Evolutionary conservation across 2,797 vertebrate genomes (phyloP).

Genomic region (Telmatherina bonti): DNA sequence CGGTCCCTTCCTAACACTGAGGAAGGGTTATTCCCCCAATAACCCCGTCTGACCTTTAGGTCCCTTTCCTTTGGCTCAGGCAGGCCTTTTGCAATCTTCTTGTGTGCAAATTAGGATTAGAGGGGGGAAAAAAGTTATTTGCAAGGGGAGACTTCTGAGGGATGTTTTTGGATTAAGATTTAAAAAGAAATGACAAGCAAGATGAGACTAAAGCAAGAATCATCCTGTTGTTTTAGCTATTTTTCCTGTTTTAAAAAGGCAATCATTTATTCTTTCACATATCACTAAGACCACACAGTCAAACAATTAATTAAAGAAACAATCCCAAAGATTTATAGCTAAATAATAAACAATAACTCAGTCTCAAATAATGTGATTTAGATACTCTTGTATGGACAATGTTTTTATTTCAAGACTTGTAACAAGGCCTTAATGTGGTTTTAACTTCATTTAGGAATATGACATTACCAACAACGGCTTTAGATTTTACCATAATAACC

Average conservation of each 20-base stretch:
- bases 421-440: too few relatives aligned
- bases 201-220: slow-evolving; percentile 33
- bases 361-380: too few relatives aligned
- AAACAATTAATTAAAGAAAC: background rate
- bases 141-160: slow-evolving; percentile 54
- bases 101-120: slow-evolving; percentile 83
- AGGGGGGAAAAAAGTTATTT: slow-evolving; percentile 57
- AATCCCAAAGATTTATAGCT: background rate
- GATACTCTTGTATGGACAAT: too few relatives aligned
- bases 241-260: background rate
- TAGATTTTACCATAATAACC: background rate
- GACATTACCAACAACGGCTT: background rate
- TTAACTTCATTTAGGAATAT: too few relatives aligned
- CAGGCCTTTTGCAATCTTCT: slow-evolving; percentile 70
- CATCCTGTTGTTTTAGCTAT: slow-evolving; percentile 29
- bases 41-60: slow-evolving; percentile 75
- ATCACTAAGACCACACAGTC: background rate
- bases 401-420: too few relatives aligned
- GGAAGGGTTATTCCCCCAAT: slow-evolving; percentile 61
- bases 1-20: slow-evolving; percentile 66
- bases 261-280: background rate
- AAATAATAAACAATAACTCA: background rate
- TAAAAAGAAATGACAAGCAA: slow-evolving; percentile 58
- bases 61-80: slow-evolving; percentile 66
- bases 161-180: slow-evolving; percentile 82